Conservation (phyloP, 2,888 invertebrate genomes). For the Microdon myrmicae region DNA sequence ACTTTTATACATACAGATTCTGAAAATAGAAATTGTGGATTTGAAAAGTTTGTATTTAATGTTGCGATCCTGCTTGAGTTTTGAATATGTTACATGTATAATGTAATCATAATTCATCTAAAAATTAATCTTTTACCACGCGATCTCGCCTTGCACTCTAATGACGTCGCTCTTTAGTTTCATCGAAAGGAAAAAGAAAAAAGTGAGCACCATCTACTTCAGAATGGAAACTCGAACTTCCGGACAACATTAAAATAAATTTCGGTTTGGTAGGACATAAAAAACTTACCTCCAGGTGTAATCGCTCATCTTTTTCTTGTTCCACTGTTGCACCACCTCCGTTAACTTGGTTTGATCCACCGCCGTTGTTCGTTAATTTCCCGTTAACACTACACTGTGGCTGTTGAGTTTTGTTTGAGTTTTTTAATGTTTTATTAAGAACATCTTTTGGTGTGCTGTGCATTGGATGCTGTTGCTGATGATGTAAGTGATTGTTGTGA, state of each 20-base stretch:
- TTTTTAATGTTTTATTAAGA: constrained; percentile 49
- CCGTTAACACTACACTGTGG: constrained; percentile 42
- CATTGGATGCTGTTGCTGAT: constrained; percentile 24
- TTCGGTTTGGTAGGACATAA: not conserved
- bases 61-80: too few relatives aligned
- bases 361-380: constrained; percentile 44
- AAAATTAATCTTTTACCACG: too few relatives aligned
- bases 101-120: too few relatives aligned
- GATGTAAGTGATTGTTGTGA: constrained; percentile 14
- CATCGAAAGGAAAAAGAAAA: too few relatives aligned
- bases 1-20: too few relatives aligned
- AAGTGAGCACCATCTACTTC: too few relatives aligned
- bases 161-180: too few relatives aligned
- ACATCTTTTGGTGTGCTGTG: constrained; percentile 51
- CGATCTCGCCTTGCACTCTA: too few relatives aligned
- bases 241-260: not conserved
- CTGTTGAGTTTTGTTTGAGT: constrained; percentile 39
- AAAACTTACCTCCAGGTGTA: constrained; percentile 64
- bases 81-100: too few relatives aligned
- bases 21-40: too few relatives aligned
- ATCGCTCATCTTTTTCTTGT: constrained; percentile 60
- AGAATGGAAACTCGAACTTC: too few relatives aligned
- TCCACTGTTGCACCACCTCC: constrained; percentile 42
- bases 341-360: constrained; percentile 53
- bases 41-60: too few relatives aligned